A percentile compares a stretch with the other conserved stretches of the same genome.
Evolutionary conservation across 2,113 vertebrate species (phyloP).

Genomic region (zebrafish (Danio rerio)): DNA sequence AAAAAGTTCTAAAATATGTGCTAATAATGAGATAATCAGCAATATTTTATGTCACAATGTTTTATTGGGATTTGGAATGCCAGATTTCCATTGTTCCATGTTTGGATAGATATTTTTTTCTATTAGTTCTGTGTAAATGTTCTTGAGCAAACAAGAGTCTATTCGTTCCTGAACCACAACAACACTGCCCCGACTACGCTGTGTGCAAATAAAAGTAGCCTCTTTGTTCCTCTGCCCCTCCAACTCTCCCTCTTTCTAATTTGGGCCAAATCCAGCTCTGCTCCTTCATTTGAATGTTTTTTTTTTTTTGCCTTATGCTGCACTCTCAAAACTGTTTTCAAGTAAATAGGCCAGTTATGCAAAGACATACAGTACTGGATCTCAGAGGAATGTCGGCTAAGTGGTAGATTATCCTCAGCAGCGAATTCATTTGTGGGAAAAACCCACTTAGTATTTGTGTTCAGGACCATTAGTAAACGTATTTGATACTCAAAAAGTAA

Average conservation of each 20-base stretch:
- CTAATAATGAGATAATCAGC: too few species aligned
- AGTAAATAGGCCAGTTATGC: conserved; percentile 34
- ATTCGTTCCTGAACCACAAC: background rate
- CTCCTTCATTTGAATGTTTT: conserved; percentile 23
- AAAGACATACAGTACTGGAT: conserved; percentile 4
- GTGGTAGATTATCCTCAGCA: conserved; percentile 29
- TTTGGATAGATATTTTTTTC: background rate
- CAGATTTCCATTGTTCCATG: background rate
- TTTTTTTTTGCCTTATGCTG: conserved; percentile 29
- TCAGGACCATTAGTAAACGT: background rate
- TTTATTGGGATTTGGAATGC: background rate
- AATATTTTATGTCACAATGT: background rate
- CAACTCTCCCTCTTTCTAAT: background rate
- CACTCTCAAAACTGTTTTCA: conserved; percentile 39
- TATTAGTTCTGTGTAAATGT: background rate
- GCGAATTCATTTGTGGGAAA: background rate
- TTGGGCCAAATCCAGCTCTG: conserved; percentile 31
- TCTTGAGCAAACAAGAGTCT: background rate
- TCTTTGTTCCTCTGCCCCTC: conserved; percentile 32
- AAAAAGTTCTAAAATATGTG: too few species aligned
- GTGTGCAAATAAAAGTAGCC: conserved; percentile 20
- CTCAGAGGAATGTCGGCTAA: conserved; percentile 28
- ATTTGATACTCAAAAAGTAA: background rate
- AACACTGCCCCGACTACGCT: background rate
- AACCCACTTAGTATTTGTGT: background rate